Evolutionary conservation across 1,140 invertebrate genomes (phyloP).

Genomic region (Drosophila athabasca): DNA sequence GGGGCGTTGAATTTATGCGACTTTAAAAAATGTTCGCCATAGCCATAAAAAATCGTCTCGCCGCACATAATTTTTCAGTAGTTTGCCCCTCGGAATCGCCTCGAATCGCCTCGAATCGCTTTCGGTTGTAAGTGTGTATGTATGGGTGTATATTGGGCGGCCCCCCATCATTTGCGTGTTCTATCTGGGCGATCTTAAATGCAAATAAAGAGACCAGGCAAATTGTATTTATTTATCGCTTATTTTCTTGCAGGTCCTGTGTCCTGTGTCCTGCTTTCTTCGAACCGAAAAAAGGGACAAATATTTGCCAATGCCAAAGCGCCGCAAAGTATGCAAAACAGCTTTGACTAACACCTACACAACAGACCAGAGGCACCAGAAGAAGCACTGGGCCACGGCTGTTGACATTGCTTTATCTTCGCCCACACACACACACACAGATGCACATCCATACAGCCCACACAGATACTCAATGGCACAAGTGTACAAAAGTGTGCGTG

Average conservation of each 20-base stretch:
- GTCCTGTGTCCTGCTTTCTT: conserved; percentile 8
- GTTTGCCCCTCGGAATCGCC: conserved; percentile 39
- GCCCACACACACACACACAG: conserved; percentile 8
- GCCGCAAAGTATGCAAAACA: conserved; percentile 80
- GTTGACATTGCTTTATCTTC: conserved; percentile 40
- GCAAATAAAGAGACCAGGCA: conserved; percentile 72
- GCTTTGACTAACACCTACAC: conserved; percentile 72
- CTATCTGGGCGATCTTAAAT: conserved; percentile 74
- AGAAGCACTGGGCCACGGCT: conserved; percentile 12
- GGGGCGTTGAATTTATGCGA: conserved; percentile 42
- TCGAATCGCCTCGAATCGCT: conserved; percentile 7
- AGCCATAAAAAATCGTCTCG: conserved; percentile 44
- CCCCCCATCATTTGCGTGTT: conserved; percentile 62
- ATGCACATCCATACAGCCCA: not conserved
- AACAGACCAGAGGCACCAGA: conserved; percentile 3
- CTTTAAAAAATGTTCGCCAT: conserved; percentile 43
- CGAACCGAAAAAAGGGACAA: conserved; percentile 68
- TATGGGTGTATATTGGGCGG: conserved; percentile 8
- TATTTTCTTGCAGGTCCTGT: conserved; percentile 58
- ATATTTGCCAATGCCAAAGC: conserved; percentile 72
- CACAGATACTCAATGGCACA: no score
- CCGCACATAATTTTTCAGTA: conserved; percentile 61
- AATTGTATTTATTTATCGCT: conserved; percentile 82
- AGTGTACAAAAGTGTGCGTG: conserved; percentile 24
- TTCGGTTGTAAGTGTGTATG: not conserved